Evolutionary conservation across 1,140 invertebrate genomes (phyloP).

Genomic region (Thalassaphorura encarpata): DNA sequence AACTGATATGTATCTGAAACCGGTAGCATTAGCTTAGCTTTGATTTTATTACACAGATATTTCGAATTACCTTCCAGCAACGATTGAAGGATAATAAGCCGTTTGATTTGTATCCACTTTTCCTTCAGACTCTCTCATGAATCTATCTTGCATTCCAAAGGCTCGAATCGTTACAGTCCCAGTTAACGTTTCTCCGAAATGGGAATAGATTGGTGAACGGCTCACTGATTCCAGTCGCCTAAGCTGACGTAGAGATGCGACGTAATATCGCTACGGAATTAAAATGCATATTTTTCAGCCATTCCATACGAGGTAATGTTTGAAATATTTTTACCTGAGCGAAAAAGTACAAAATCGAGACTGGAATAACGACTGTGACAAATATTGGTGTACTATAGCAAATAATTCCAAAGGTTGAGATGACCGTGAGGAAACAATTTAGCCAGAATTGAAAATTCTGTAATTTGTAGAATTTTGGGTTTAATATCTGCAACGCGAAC

Average conservation of each 20-base stretch:
- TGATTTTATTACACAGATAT: no score
- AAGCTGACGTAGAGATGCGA: slow-evolving; percentile 50
- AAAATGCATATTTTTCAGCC: no score
- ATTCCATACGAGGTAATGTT: no score
- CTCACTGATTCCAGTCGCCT: slow-evolving; percentile 51
- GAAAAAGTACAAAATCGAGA: slow-evolving; percentile 46
- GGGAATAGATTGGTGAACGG: slow-evolving; percentile 53
- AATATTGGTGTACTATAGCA: slow-evolving; percentile 46
- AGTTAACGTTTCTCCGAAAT: slow-evolving; percentile 49
- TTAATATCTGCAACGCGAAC: neutral
- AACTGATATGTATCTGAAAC: no score
- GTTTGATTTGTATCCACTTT: slow-evolving; percentile 38
- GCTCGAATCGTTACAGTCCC: slow-evolving; percentile 34
- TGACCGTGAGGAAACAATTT: slow-evolving; percentile 35
- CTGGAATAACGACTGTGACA: slow-evolving; percentile 44
- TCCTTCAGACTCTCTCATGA: slow-evolving; percentile 35
- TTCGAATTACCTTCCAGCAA: slow-evolving; percentile 38
- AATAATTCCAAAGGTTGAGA: slow-evolving; percentile 45
- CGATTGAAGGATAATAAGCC: slow-evolving; percentile 38
- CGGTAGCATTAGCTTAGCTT: no score
- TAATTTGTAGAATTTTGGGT: slow-evolving; percentile 4
- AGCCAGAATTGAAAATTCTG: neutral
- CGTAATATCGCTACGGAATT: slow-evolving; percentile 52
- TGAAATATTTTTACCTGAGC: no score
- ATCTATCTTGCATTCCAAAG: slow-evolving; percentile 27